Percentiles rank a stretch among this genome's conserved stretches.
Evolutionary conservation across 2,888 invertebrate species (phyloP).

Genomic region (Strigamia maritima): DNA sequence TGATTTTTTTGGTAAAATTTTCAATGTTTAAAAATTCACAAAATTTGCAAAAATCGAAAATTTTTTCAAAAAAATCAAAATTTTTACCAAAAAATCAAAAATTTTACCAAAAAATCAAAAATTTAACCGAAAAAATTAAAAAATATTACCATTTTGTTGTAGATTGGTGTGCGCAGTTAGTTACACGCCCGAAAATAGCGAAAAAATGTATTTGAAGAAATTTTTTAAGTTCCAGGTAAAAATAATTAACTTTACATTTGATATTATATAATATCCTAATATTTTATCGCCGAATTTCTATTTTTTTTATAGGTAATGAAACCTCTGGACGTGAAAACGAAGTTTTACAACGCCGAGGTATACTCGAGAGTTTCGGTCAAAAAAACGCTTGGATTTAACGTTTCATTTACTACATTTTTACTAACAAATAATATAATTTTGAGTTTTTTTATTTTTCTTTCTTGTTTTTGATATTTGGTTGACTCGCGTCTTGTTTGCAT

Average conservation of each 20-base stretch:
- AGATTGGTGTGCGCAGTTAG: conserved; percentile 94
- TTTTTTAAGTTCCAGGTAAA: conserved; percentile 83
- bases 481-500: neutral
- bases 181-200: conserved; percentile 70
- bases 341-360: conserved; percentile 91
- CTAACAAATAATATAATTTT: neutral
- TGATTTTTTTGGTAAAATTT: too few relatives aligned
- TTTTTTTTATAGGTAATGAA: conserved; percentile 73
- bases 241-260: too few relatives aligned
- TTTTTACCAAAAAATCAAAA: neutral
- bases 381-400: conserved; percentile 1
- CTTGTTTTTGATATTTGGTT: neutral
- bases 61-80: too few relatives aligned
- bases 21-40: too few relatives aligned
- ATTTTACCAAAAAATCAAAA: too few relatives aligned
- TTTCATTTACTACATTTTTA: neutral
- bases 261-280: neutral
- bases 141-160: too few relatives aligned
- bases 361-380: conserved; percentile 40
- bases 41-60: too few relatives aligned
- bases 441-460: neutral
- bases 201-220: conserved; percentile 83
- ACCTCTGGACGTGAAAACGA: conserved; percentile 96
- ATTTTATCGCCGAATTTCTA: conserved; percentile 35
- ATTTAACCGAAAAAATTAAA: neutral